Evolutionary conservation across 2,888 invertebrate genomes (phyloP).

Genomic region (Eilema griseolum): DNA sequence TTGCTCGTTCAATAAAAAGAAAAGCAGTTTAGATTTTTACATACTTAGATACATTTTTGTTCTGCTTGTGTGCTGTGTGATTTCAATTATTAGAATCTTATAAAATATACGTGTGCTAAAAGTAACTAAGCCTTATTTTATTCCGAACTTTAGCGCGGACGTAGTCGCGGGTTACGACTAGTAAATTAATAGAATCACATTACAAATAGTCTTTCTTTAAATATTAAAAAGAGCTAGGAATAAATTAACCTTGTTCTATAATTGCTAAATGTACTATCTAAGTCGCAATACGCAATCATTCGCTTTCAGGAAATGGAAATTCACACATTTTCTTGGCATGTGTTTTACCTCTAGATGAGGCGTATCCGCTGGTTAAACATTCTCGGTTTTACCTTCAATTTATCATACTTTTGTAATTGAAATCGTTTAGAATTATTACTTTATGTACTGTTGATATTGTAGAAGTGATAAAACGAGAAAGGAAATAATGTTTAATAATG

Average conservation of each 20-base stretch:
- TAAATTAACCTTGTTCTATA: background rate
- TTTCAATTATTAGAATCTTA: no score
- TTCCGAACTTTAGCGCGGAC: no score
- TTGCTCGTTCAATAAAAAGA: background rate
- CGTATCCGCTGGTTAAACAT: background rate
- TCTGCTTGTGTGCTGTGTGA: no score
- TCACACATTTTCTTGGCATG: slow-evolving; percentile 1
- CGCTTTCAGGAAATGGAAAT: background rate
- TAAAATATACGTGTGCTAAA: no score
- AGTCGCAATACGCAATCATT: background rate
- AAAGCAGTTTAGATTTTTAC: background rate
- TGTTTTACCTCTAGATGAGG: background rate
- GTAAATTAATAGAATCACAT: no score
- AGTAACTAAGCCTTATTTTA: no score
- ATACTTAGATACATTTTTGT: background rate
- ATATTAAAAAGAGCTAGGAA: background rate
- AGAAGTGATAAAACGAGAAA: background rate
- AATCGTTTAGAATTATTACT: background rate
- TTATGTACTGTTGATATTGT: background rate
- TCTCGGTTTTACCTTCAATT: background rate
- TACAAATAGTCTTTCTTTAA: background rate
- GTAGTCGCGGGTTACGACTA: no score
- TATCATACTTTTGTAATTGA: background rate
- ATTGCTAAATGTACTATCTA: slow-evolving; percentile 3
- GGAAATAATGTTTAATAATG: no score